Evolutionary conservation across 2,888 invertebrate genomes (phyloP).

Genomic region (Limenitis camilla): DNA sequence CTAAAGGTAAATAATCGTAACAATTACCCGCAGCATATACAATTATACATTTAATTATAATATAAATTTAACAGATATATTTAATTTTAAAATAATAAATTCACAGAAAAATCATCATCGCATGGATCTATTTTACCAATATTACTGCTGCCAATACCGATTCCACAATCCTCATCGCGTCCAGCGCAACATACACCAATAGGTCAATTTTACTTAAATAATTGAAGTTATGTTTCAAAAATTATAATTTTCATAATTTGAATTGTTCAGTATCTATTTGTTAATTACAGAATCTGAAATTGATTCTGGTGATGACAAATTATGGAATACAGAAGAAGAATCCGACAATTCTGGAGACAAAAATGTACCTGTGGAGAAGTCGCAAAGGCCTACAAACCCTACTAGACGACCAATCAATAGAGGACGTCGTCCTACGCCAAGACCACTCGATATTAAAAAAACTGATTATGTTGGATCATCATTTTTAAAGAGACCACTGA

Average conservation of each 20-base stretch:
- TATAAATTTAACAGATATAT: too few species aligned
- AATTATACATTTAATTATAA: too few species aligned
- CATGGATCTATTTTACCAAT: not conserved
- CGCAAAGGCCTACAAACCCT: not conserved
- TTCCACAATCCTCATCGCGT: not conserved
- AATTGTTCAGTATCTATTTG: not conserved
- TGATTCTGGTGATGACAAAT: not conserved
- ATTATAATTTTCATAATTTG: not conserved
- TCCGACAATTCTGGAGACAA: not conserved
- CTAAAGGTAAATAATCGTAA: too few species aligned
- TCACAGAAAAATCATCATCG: not conserved
- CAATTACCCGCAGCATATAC: too few species aligned
- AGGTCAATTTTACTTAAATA: not conserved
- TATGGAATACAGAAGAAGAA: not conserved
- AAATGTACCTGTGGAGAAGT: not conserved
- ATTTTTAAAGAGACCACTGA: not conserved
- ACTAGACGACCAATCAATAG: not conserved
- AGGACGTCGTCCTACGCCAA: not conserved
- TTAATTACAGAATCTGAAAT: not conserved
- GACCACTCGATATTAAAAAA: not conserved
- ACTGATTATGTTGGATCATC: not conserved
- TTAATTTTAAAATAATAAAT: not conserved
- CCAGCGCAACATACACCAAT: not conserved
- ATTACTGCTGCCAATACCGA: constrained; percentile 1
- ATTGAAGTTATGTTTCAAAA: not conserved